Evolutionary conservation across 2,888 invertebrate genomes (phyloP).

Genomic region (Lochmaea crataegi): DNA sequence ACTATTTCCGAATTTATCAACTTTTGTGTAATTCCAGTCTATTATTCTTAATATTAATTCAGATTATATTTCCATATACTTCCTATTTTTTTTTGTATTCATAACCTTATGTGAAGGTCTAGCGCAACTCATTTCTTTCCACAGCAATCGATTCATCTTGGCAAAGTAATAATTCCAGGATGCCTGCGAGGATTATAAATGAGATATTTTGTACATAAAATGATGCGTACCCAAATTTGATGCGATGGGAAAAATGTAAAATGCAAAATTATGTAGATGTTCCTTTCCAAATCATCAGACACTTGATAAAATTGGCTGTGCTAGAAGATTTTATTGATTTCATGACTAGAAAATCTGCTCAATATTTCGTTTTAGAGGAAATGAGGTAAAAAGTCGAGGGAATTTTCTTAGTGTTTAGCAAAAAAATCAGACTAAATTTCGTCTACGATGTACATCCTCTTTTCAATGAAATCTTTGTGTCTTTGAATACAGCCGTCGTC

Average conservation of each 20-base stretch:
- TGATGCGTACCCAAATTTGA: conserved; percentile 21
- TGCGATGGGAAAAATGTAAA: conserved; percentile 15
- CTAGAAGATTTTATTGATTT: conserved; percentile 11
- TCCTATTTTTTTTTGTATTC: neutral
- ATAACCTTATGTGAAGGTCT: neutral
- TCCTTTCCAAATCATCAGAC: conserved; percentile 20
- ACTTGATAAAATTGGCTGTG: conserved; percentile 12
- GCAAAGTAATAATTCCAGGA: conserved; percentile 12
- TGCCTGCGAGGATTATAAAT: conserved; percentile 22
- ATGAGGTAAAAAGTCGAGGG: neutral
- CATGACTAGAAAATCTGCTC: neutral
- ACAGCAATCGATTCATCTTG: conserved; percentile 14
- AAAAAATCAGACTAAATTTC: too few species aligned
- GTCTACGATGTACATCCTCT: too few species aligned
- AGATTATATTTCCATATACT: neutral
- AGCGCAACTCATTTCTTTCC: conserved; percentile 5
- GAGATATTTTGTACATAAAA: conserved; percentile 21
- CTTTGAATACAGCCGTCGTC: too few species aligned
- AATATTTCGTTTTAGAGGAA: neutral
- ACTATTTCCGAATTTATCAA: too few species aligned
- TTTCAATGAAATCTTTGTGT: too few species aligned
- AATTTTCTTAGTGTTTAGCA: neutral
- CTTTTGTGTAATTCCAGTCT: too few species aligned
- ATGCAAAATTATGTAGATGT: conserved; percentile 24
- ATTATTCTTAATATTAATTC: too few species aligned